phyloP scores from a whole-genome alignment of 2,888 invertebrate species.

The Agriopis marginaria region DNA sequence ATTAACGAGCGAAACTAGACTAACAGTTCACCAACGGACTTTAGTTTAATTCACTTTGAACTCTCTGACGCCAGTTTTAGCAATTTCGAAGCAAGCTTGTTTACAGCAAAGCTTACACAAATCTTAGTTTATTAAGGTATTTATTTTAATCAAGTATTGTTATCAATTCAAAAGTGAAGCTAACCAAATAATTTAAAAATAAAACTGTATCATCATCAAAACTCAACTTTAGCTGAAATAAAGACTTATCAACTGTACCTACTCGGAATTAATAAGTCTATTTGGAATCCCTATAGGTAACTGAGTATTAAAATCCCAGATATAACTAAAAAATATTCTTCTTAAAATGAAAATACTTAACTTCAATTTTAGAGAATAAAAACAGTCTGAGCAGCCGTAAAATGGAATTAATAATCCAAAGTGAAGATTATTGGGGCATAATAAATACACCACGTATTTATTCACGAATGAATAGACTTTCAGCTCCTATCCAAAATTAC shows the following conservation, averaged over 20 bases:
- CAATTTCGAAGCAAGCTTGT: slow-evolving; percentile 48
- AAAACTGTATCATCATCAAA: neutral
- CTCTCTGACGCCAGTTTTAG: slow-evolving; percentile 47
- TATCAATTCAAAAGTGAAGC: neutral
- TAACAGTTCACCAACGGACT: slow-evolving; percentile 53
- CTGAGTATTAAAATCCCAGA: no score
- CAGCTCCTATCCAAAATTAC: neutral
- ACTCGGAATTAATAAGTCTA: no score
- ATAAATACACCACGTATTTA: no score
- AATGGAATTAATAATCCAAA: no score
- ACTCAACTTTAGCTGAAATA: neutral
- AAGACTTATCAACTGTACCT: no score
- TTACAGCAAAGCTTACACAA: slow-evolving; percentile 44
- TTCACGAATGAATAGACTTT: neutral
- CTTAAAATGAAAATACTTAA: no score
- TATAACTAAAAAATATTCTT: no score
- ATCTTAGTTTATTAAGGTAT: slow-evolving; percentile 10
- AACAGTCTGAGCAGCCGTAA: no score
- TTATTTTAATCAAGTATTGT: neutral
- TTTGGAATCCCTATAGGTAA: no score
- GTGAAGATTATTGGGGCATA: no score
- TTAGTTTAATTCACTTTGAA: slow-evolving; percentile 63
- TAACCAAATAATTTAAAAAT: neutral
- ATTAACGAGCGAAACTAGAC: slow-evolving; percentile 59
- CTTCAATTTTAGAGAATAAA: no score